A percentile compares a stretch with the other conserved stretches of the same genome.
phyloP scores from a whole-genome alignment of 2,113 vertebrate genomes.

The Phalacrocorax aristotelis region DNA sequence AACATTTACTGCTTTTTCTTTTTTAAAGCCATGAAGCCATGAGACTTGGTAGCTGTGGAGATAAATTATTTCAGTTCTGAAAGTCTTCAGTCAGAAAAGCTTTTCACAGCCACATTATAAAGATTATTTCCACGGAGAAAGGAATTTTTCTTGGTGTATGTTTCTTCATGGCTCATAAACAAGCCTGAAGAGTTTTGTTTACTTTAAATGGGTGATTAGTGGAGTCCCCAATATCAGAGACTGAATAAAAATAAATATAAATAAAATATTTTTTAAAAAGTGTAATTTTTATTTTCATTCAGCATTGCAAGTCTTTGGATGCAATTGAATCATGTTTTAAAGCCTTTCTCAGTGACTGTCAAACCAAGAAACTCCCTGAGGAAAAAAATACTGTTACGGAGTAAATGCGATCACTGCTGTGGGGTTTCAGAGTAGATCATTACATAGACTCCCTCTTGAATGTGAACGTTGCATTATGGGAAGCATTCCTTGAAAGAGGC shows the following conservation, averaged over 20 bases:
- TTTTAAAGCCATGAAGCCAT: background rate
- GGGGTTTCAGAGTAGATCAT: background rate
- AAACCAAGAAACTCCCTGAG: background rate
- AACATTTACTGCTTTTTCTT: slow-evolving; percentile 28
- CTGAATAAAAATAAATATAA: background rate
- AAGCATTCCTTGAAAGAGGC: background rate
- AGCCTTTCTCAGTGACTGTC: background rate
- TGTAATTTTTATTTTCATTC: background rate
- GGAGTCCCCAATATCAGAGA: background rate
- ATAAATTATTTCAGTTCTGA: slow-evolving; percentile 22
- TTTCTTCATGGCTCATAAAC: background rate
- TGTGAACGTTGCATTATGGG: background rate
- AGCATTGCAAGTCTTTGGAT: background rate
- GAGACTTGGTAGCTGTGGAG: background rate
- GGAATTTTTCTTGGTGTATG: background rate
- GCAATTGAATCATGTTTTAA: background rate
- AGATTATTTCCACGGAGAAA: background rate
- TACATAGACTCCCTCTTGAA: background rate
- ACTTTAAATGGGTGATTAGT: background rate
- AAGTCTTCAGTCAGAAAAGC: background rate
- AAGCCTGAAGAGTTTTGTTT: background rate
- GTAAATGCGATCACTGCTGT: background rate
- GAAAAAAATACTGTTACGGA: background rate
- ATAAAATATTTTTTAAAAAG: background rate
- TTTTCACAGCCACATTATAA: background rate